Conservation (phyloP, 2,888 invertebrate species). For the Machimus rusticus region DNA sequence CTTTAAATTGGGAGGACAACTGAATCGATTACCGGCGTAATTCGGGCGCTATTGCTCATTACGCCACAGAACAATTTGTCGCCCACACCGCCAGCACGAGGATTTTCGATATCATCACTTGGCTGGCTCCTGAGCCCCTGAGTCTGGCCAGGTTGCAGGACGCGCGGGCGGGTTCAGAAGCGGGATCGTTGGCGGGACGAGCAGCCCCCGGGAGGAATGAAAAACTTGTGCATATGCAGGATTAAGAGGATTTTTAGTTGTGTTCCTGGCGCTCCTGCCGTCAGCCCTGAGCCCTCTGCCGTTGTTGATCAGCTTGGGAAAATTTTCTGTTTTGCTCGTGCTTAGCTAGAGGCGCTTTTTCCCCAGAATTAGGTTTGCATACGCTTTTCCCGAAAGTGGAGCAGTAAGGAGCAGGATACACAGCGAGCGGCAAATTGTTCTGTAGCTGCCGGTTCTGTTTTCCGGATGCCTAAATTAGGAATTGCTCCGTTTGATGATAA, state of each 20-base stretch:
- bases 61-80: not conserved
- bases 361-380: not conserved
- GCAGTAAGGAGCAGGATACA: not conserved
- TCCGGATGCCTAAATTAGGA: constrained; percentile 4
- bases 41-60: not conserved
- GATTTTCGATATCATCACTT: constrained; percentile 1
- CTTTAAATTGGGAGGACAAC: not conserved
- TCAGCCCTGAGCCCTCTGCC: not conserved
- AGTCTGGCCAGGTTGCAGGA: not conserved
- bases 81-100: not conserved
- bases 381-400: not conserved
- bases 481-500: constrained; percentile 1
- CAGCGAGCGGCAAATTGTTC: not conserved
- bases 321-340: not conserved
- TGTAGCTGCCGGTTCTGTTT: not conserved
- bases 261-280: not conserved
- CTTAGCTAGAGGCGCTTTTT: not conserved
- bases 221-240: not conserved
- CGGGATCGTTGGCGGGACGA: not conserved
- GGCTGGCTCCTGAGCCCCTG: not conserved
- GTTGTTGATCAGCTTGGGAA: not conserved
- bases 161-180: not conserved
- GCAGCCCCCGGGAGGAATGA: not conserved
- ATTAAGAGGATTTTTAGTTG: not conserved
- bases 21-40: not conserved